Evolutionary conservation across 2,888 invertebrate genomes (phyloP).

Genomic region (Leucophenga maculata): DNA sequence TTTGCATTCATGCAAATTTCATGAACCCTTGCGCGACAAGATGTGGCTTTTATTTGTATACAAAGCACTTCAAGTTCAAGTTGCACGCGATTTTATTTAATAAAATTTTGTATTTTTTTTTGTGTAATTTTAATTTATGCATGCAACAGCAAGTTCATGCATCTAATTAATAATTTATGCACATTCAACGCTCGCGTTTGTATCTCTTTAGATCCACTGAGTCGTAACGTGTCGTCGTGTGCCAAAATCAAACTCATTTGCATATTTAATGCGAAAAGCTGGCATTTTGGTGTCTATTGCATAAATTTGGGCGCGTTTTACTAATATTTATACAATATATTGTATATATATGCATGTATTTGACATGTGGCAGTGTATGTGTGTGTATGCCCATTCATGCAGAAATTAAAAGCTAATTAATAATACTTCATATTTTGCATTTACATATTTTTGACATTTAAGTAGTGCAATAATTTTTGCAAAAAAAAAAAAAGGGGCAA

Average conservation of each 20-base stretch:
- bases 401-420: conserved; percentile 44
- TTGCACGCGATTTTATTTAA: conserved; percentile 14
- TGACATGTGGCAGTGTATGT: no score
- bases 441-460: conserved; percentile 51
- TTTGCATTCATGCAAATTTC: not conserved
- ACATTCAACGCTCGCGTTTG: not conserved
- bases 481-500: no score
- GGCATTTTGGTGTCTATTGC: conserved; percentile 20
- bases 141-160: not conserved
- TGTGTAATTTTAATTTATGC: conserved; percentile 12
- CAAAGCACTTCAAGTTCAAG: conserved; percentile 10
- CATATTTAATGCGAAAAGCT: conserved; percentile 50
- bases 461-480: not conserved
- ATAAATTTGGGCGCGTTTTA: conserved; percentile 41
- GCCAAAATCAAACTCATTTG: conserved; percentile 41
- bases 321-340: not conserved
- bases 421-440: conserved; percentile 27
- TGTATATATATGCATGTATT: no score
- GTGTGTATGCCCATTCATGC: not conserved
- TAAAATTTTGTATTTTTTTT: conserved; percentile 12
- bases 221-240: conserved; percentile 13
- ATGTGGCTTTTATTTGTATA: no score
- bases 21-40: no score
- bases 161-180: conserved; percentile 18
- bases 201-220: not conserved